Evolutionary conservation across 2,113 vertebrate species (phyloP).

Genomic region (Nestor notabilis): DNA sequence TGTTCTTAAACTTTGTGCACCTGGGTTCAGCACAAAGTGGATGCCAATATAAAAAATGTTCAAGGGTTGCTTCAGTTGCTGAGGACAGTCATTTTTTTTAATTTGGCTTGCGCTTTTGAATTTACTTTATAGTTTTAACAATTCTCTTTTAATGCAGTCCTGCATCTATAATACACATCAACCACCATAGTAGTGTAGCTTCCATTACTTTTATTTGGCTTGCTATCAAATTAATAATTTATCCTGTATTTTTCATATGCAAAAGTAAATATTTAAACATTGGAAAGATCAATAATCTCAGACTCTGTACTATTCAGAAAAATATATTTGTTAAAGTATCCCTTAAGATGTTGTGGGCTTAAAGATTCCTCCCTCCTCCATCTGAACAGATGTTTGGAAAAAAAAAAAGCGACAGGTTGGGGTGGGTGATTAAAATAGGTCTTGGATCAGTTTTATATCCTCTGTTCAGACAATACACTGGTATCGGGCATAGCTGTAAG

Average conservation of each 20-base stretch:
- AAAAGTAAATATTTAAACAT: neutral
- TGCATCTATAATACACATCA: neutral
- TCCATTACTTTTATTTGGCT: neutral
- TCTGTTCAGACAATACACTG: neutral
- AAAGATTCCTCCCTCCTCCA: neutral
- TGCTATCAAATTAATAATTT: neutral
- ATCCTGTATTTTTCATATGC: neutral
- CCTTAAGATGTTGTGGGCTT: neutral
- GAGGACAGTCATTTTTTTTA: neutral
- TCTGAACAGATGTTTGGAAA: neutral
- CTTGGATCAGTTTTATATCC: neutral
- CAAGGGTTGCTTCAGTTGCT: neutral
- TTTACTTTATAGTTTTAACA: neutral
- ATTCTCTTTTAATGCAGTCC: neutral
- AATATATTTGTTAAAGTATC: neutral
- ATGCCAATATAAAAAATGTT: neutral
- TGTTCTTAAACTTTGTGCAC: neutral
- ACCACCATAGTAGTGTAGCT: neutral
- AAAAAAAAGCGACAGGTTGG: neutral
- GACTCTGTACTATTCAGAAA: neutral
- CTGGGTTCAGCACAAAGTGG: neutral
- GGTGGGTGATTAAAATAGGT: neutral
- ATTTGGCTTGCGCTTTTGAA: neutral
- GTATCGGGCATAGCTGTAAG: neutral
- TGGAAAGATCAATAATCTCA: neutral